Base-by-base conservation (phyloP, 2,797 vertebrate genomes). In the Ambastaia sidthimunki region DNA sequence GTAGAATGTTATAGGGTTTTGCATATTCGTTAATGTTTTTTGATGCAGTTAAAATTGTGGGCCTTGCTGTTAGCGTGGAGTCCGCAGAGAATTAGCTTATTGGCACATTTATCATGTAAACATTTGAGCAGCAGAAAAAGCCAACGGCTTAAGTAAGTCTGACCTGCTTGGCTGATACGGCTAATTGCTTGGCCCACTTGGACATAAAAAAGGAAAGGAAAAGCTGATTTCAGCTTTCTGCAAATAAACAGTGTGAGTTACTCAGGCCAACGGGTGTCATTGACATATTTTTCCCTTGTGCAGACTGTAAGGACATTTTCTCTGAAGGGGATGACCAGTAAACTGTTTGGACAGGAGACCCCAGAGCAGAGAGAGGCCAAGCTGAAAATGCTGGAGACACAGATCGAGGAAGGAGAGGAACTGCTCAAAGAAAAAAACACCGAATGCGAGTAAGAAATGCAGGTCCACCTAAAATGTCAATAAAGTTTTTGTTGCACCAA, bases 311-410 rank as follows among this genome's bases (percentile, higher is more conserved):
- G 95, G 85, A 96, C 96, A 0, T 99, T 99, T 89, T 98, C 97
- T 55, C 90, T 99, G 72, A 98, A 98, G 86, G 97, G 97, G 12
- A 96, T 98, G 96, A 98, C 97, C 85, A 98, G 94, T 90, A 99
- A 98, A 86, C 94, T 99, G 12, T 99, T 99, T 10, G 97, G 97
- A 54, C 97, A 98, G 86, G 97, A 99, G 90, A 96, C 95, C 1
- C 94, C 97, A 0, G 97, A 98, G 91, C 97, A 98, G 88, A 95
- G 97, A 84, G 96, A 98, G 88, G 93, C 95, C 86, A 94, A 96
- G 66, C 90, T 98, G 82, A 96, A 95, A 81, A 87, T 94, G 78
- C 91, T 99, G 83, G 97, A 98, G 89, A 96, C 97, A 63, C 94
- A 97, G 89, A 98, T 98, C 83, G 88, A 89, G 76, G 96, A 98